Conservation (phyloP, 1,140 invertebrate species). For the Rhyacophila brunnea region DNA sequence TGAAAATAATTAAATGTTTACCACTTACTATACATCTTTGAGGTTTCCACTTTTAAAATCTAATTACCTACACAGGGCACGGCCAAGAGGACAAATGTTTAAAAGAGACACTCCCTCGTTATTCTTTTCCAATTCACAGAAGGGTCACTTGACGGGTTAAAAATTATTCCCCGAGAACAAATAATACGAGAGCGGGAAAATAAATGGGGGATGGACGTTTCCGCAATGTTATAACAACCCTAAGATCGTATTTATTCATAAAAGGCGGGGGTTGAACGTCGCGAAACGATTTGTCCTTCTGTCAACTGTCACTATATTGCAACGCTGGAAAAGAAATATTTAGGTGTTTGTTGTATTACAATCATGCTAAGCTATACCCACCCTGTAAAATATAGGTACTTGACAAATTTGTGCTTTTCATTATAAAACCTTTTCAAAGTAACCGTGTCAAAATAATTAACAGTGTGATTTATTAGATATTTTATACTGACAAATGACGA, state of each 20-base stretch:
- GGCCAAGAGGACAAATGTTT: not conserved
- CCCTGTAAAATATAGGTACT: too few relatives aligned
- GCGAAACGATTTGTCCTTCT: conserved; percentile 36
- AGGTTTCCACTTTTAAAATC: not conserved
- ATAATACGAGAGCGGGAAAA: conserved; percentile 31
- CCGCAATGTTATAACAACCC: conserved; percentile 32
- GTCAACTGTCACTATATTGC: conserved; percentile 36
- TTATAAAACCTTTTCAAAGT: too few relatives aligned
- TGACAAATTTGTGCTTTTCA: too few relatives aligned
- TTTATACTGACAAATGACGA: too few relatives aligned
- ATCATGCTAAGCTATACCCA: too few relatives aligned
- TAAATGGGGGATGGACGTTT: conserved; percentile 35
- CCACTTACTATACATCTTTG: too few relatives aligned
- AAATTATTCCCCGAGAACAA: conserved; percentile 30
- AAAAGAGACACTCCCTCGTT: not conserved
- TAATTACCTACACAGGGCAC: not conserved
- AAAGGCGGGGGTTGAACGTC: conserved; percentile 31
- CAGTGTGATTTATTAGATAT: too few relatives aligned
- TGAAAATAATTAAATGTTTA: too few relatives aligned
- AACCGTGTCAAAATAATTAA: too few relatives aligned
- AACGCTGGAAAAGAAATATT: conserved; percentile 24
- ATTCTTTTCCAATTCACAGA: conserved; percentile 13
- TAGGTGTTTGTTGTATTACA: not conserved
- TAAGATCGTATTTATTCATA: conserved; percentile 37
- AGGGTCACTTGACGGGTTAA: conserved; percentile 33